Percentiles rank a stretch among this genome's conserved stretches.
These are phyloP conservation scores for Hirtodrosophila trivittata DNA, from an alignment of 2,888 invertebrate genomes.

Conservation along the genomic window DNA sequence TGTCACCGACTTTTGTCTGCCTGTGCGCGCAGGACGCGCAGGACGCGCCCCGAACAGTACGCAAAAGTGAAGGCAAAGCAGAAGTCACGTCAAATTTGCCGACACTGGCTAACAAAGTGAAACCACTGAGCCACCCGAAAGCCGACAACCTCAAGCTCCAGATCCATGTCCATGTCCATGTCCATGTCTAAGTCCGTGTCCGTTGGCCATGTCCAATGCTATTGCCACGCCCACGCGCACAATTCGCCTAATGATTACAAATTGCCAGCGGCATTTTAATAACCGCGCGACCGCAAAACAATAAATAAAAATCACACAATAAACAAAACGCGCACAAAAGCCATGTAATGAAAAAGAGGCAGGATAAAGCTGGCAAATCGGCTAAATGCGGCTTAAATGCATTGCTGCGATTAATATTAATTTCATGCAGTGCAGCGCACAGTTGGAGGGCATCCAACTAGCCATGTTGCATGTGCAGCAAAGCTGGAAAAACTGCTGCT, in stretches of 20 bases:
- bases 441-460: conserved; percentile 65
- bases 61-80: conserved; percentile 21
- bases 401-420: conserved; percentile 76
- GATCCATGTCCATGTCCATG: neutral
- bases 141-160: neutral
- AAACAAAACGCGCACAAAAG: conserved; percentile 53
- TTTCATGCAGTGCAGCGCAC: conserved; percentile 69
- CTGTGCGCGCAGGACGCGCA: conserved; percentile 3
- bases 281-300: conserved; percentile 68
- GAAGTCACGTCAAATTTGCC: conserved; percentile 14
- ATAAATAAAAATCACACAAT: conserved; percentile 73
- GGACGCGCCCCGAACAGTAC: conserved; percentile 22
- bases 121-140: neutral
- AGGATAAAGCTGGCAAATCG: conserved; percentile 61
- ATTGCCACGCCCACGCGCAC: neutral
- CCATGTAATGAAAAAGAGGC: conserved; percentile 44
- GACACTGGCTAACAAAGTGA: neutral
- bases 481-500: conserved; percentile 38
- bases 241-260: conserved; percentile 72
- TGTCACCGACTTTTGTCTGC: conserved; percentile 58
- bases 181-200: neutral
- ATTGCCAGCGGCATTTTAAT: conserved; percentile 76
- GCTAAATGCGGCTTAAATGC: conserved; percentile 78
- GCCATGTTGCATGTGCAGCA: conserved; percentile 57
- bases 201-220: too few species aligned